Evolutionary conservation across 2,113 vertebrate genomes (phyloP).

Genomic region (Saguinus midas): DNA sequence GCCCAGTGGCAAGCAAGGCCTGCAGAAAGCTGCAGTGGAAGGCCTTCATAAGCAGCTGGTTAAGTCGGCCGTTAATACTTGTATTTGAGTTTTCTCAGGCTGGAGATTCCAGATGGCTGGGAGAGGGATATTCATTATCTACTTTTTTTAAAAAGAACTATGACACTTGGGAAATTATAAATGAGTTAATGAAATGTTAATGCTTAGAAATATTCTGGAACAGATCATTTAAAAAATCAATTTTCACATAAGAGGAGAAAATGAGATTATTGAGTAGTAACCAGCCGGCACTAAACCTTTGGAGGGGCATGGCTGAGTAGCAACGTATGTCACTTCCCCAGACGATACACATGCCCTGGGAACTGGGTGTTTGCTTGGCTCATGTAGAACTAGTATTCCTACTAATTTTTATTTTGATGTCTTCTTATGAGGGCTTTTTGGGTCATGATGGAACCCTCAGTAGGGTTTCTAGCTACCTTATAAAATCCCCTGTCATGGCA

Average conservation of each 20-base stretch:
- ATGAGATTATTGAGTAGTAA: conserved; percentile 53
- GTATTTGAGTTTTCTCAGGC: neutral
- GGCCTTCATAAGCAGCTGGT: conserved; percentile 6
- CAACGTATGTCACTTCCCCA: neutral
- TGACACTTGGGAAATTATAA: conserved; percentile 63
- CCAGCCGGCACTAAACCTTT: neutral
- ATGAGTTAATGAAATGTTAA: conserved; percentile 69
- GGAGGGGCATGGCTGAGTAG: neutral
- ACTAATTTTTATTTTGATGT: conserved; percentile 48
- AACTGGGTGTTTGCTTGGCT: conserved; percentile 45
- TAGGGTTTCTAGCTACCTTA: neutral
- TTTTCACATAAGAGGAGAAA: conserved; percentile 67
- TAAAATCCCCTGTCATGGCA: neutral
- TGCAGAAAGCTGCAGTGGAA: neutral
- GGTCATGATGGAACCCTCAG: neutral
- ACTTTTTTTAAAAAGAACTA: conserved; percentile 51
- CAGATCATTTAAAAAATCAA: conserved; percentile 68
- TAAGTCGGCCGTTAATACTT: conserved; percentile 47
- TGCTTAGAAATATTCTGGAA: conserved; percentile 67
- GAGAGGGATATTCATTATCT: conserved; percentile 60
- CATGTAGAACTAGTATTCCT: conserved; percentile 62
- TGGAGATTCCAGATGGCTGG: conserved; percentile 63
- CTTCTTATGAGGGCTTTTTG: neutral
- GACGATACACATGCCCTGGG: neutral
- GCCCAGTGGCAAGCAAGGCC: neutral